Conservation (phyloP, 2,888 invertebrate species). For the Leucania comma region DNA sequence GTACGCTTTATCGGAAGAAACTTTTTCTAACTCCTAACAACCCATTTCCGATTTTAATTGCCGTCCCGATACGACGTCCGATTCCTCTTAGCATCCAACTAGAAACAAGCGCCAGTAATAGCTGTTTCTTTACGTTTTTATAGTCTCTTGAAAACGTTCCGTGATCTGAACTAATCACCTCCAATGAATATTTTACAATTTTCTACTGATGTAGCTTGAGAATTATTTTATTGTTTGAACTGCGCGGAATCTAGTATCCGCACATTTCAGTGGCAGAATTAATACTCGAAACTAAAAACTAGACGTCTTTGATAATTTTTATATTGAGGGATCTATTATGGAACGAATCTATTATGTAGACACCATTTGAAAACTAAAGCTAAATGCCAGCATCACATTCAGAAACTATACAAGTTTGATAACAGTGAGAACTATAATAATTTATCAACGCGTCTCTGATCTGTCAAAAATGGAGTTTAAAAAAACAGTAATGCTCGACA, state of each 20-base stretch:
- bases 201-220: background rate
- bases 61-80: slow-evolving; percentile 37
- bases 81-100: slow-evolving; percentile 29
- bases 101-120: slow-evolving; percentile 35
- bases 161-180: slow-evolving; percentile 24
- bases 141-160: slow-evolving; percentile 24
- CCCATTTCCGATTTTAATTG: slow-evolving; percentile 49
- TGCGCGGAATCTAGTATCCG: background rate
- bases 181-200: slow-evolving; percentile 14
- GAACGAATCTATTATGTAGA: too few relatives aligned
- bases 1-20: slow-evolving; percentile 16
- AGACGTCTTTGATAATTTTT: background rate
- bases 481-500: background rate
- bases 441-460: too few relatives aligned
- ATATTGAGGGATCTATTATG: too few relatives aligned
- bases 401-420: background rate
- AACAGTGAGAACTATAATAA: too few relatives aligned
- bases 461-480: too few relatives aligned
- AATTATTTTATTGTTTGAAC: background rate
- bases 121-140: slow-evolving; percentile 23
- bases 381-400: background rate
- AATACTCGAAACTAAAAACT: too few relatives aligned
- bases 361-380: background rate
- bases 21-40: slow-evolving; percentile 30
- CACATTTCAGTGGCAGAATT: background rate